Percentiles rank a stretch among this genome's conserved stretches.
Evolutionary conservation across 1,140 invertebrate genomes (phyloP).

Genomic region (Venustaconcha ellipsiformis): DNA sequence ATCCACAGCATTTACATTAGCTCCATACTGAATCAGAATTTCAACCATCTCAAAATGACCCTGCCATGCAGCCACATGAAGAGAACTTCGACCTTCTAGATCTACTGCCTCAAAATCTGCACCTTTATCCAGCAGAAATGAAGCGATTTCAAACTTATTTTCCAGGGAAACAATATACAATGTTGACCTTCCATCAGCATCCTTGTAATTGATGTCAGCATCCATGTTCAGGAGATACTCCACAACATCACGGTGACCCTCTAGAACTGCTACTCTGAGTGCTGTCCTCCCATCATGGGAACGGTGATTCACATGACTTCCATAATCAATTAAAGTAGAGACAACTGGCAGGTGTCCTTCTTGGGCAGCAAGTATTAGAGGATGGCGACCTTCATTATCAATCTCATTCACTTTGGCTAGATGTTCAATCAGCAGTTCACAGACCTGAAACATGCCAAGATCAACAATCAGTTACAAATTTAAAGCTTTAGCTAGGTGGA

Average conservation of each 20-base stretch:
- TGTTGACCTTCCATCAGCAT: slow-evolving; percentile 92
- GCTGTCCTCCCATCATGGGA: slow-evolving; percentile 93
- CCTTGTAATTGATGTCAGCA: slow-evolving; percentile 90
- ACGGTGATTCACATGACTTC: slow-evolving; percentile 79
- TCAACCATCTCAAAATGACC: slow-evolving; percentile 91
- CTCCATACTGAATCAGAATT: slow-evolving; percentile 81
- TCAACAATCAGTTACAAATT: too few relatives aligned
- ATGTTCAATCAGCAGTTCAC: slow-evolving; percentile 84
- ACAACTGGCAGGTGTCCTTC: slow-evolving; percentile 65
- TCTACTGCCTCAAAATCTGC: slow-evolving; percentile 89
- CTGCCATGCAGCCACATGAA: slow-evolving; percentile 96
- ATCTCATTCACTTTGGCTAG: slow-evolving; percentile 91
- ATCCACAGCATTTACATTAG: slow-evolving; percentile 90
- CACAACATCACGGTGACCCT: slow-evolving; percentile 83
- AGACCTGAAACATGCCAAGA: slow-evolving; percentile 48
- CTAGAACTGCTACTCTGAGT: slow-evolving; percentile 84
- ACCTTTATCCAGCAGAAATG: slow-evolving; percentile 79
- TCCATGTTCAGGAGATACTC: slow-evolving; percentile 73
- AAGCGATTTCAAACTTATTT: slow-evolving; percentile 81
- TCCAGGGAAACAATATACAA: slow-evolving; percentile 93
- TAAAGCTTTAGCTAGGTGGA: too few relatives aligned
- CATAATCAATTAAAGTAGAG: slow-evolving; percentile 51
- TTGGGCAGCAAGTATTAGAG: slow-evolving; percentile 66
- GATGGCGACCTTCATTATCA: slow-evolving; percentile 80
- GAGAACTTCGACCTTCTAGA: slow-evolving; percentile 89